Evolutionary conservation across 2,113 vertebrate species (phyloP), one percentile per base, ranked within the genome.

Genomic region (Colaptes auratus): DNA sequence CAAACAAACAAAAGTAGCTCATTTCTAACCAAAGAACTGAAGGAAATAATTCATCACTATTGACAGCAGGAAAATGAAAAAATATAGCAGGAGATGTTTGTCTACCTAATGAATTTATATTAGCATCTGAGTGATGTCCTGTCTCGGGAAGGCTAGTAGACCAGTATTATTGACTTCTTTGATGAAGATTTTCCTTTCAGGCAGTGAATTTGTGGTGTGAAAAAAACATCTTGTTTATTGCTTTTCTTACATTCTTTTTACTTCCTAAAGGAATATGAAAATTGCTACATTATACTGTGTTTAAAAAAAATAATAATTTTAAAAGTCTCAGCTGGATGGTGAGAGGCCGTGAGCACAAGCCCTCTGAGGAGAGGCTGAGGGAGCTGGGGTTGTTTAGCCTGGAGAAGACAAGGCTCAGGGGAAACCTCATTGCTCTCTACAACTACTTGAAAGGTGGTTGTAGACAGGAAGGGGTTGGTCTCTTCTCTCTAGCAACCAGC

Each of bases 11-110:
- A n/a, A 42, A 2, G 13, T 39, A 86, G 50, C 48, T 24, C 28
- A n/a, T 88, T 94, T 94, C 78, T 82, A 91, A 82, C 21, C 27
- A 82, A 75, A 71, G 56, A 63, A 71, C 55, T 39, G 10, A 70
- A 80, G 75, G 60, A 82, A 93, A 70, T 33, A 18, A 74, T 87
- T 85, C 5, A 7, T 95, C 60, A 77, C 24, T 85, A 33, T 27
- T 89, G 92, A 82, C 74, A 92, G 63, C 78, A 85, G 72, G 67
- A 80, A 91, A 89, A 89, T 76, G 33, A 93, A 93, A 93, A 88
- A 91, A 91, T 95, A 91, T 89, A 87, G 48, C 75, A 89, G 48
- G 9, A 89, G 89, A 66, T 94, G 55, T 9, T 31, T 61, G 61
- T 60, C 71, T 69, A 69, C n/a, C 9, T 11, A 80, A 44, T 35